Evolutionary conservation across 1,140 invertebrate species (phyloP), one percentile per base, ranked within the genome.

Genomic region (Proctacanthus coquilletti): DNA sequence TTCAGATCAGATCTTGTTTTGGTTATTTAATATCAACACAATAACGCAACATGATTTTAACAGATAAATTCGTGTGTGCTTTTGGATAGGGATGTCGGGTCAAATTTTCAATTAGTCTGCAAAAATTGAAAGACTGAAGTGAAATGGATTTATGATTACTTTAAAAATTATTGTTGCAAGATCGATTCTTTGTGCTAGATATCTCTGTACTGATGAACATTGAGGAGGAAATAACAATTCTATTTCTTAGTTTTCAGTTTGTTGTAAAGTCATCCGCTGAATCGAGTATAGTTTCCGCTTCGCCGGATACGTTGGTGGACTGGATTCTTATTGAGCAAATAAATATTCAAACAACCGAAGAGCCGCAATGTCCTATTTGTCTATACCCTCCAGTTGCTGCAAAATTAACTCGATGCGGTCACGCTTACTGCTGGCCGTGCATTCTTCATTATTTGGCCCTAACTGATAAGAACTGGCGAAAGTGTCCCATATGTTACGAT

Each of bases 361-460:
- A 68, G 40, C 68, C 83, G 17, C 76, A 75, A 32, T 96, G 91
- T 61, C 91, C 91, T 0, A 95, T 96, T 51, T 96, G 92, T 65
- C 65, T 96, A 30, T 77, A 78, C 52, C 62, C 70, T 32, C 87
- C 88, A 18, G 64, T 76, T 37, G 82, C 85, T 45, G 88, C 79
- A 3, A 87, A 93, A 65, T 87, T 96, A 51, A 93, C 89, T 0
- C 72, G 77, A 21, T 98, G 93, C 65, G 92, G 92, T 17, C 93
- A 97, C 60, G 78, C 92, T 40, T 96, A 86, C 55, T 98, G 93
- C 60, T 97, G 87, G 86, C 70, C 87, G 1, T 98, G 93, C 55
- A 76, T 95, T 48, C 68, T 97, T 15, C 92, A 95, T 59, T 96
- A 96, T 62, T 65, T 93, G 39, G 71, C 83, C 13, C 61, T 91